phyloP scores from a whole-genome alignment of 2,797 vertebrate species.

The Galago senegalensis region DNA sequence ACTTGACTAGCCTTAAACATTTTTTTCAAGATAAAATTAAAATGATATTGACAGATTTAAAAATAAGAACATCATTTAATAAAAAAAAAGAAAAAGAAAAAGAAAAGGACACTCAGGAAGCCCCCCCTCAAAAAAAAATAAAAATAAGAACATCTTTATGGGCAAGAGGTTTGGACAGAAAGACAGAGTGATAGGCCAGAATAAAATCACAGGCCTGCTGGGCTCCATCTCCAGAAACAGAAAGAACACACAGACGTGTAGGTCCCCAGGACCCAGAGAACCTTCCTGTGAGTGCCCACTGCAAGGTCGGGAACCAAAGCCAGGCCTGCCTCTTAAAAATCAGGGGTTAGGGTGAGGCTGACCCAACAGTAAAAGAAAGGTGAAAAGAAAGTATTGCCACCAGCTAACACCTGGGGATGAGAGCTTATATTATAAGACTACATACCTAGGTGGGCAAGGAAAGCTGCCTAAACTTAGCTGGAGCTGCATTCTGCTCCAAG shows the following conservation, averaged over 20 bases:
- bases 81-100: too few relatives aligned
- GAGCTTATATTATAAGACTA: background rate
- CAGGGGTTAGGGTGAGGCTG: too few relatives aligned
- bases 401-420: background rate
- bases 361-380: background rate
- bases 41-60: background rate
- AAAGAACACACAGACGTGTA: background rate
- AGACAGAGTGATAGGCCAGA: background rate
- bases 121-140: too few relatives aligned
- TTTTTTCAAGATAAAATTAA: background rate
- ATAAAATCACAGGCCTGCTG: background rate
- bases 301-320: background rate
- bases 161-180: background rate
- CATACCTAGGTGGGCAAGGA: background rate
- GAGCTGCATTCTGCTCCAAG: background rate
- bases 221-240: background rate
- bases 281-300: background rate
- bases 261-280: background rate
- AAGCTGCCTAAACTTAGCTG: background rate
- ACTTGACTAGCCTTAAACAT: too few relatives aligned
- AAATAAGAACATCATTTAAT: background rate
- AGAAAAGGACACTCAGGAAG: too few relatives aligned
- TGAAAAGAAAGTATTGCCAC: background rate
- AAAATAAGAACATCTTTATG: background rate
- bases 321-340: background rate